Evolutionary conservation across 2,113 vertebrate species (phyloP), one percentile per base, ranked within the genome.

Genomic region (Hippocampus guttulatus): DNA sequence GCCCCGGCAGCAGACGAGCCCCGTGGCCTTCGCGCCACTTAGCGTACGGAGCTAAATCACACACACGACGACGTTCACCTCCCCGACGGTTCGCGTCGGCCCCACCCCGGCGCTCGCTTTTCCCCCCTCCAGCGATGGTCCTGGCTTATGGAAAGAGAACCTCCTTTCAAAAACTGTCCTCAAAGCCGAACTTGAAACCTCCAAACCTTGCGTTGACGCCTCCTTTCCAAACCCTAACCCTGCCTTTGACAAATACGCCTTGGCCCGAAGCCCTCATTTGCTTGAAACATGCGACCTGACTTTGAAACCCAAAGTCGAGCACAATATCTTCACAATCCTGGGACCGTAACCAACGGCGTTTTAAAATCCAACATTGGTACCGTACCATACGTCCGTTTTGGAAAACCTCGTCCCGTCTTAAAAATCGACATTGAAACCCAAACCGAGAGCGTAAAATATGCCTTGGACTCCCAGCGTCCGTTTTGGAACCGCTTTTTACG

Each of bases 41-140:
- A 91, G 87, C 90, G 90, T 88, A 90, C 81, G 82, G 75, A 70
- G 69, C 82, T 74, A 88, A 88, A 86, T 88, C 87, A 87, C 83
- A 88, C 83, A 27, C 25, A 85, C 79, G 70, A 83, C 85, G 86
- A 82, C 78, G 73, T 86, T 84, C 74, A 78, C 86, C 87, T 89
- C 90, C 82, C 73, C 69, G 78, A 71, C 64, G 84, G 88, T 90
- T 84, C 88, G 81, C 27, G 57, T 89, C 88, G 86, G 69, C 79
- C 61, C 60, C 67, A 49, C 81, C 58, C 85, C 80, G 71, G 82
- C 77, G 72, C 78, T 67, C 79, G 86, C 82, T 85, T 84, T 88
- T 20, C 5, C 85, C 5, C 85, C 70, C 81, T 68, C 70, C 73
- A 84, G 79, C 84, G 84, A 79, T 81, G 82, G 77, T 85, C 81